phyloP scores from a whole-genome alignment of 2,888 invertebrate genomes.

The Holacanthella duospinosa region DNA sequence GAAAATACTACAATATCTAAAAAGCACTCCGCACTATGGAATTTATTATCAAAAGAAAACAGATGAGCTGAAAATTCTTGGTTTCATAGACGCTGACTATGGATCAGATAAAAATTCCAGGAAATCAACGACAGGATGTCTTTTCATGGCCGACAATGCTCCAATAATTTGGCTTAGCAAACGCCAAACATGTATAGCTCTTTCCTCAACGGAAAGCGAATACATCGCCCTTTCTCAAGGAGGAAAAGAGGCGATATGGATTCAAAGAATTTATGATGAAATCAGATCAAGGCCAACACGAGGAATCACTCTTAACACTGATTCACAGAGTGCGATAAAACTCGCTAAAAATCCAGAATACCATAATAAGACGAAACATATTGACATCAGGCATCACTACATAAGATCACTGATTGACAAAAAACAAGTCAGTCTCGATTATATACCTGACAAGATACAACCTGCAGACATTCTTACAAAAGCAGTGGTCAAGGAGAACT shows the following conservation, averaged over 20 bases:
- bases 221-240: slow-evolving; percentile 19
- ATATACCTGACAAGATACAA: background rate
- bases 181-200: slow-evolving; percentile 19
- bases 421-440: slow-evolving; percentile 1
- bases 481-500: background rate
- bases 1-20: slow-evolving; percentile 24
- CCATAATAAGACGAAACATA: slow-evolving; percentile 32
- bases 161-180: slow-evolving; percentile 21
- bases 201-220: slow-evolving; percentile 22
- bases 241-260: slow-evolving; percentile 19
- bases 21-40: slow-evolving; percentile 16
- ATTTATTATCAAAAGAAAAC: slow-evolving; percentile 10
- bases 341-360: slow-evolving; percentile 25
- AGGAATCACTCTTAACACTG: slow-evolving; percentile 6
- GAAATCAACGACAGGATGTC: slow-evolving; percentile 28
- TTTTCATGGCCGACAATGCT: slow-evolving; percentile 13
- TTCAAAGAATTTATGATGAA: slow-evolving; percentile 14
- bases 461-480: slow-evolving; percentile 14
- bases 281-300: background rate
- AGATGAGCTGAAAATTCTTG: slow-evolving; percentile 4
- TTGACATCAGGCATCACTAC: slow-evolving; percentile 28
- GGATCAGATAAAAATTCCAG: slow-evolving; percentile 20
- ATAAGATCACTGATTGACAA: slow-evolving; percentile 14
- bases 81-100: slow-evolving; percentile 33
- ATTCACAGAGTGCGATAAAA: slow-evolving; percentile 25